Percentiles rank a stretch among this genome's conserved stretches.
phyloP scores from a whole-genome alignment of 2,797 vertebrate species.

The Platalea minor region DNA sequence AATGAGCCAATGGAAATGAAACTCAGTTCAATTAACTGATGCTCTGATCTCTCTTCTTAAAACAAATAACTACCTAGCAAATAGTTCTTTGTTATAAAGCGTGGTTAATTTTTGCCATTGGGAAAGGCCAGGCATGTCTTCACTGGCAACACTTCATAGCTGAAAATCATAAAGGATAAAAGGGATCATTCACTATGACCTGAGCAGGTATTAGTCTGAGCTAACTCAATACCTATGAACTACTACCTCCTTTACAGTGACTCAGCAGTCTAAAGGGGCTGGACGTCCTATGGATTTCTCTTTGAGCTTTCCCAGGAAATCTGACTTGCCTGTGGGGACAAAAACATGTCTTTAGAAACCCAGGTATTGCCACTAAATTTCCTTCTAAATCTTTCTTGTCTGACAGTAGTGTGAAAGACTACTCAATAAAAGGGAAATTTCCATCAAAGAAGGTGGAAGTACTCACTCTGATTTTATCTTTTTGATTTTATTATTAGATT shows the following conservation, averaged over 20 bases:
- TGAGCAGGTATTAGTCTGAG: neutral
- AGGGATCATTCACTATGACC: neutral
- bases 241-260: neutral
- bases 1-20: neutral
- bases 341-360: neutral
- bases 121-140: neutral
- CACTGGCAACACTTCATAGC: neutral
- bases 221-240: neutral
- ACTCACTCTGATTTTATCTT: neutral
- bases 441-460: neutral
- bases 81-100: neutral
- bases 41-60: neutral
- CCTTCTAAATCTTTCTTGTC: neutral
- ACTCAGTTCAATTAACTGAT: neutral
- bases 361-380: neutral
- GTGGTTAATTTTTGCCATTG: neutral
- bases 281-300: neutral
- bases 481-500: neutral
- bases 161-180: neutral
- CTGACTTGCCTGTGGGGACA: neutral
- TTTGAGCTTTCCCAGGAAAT: neutral
- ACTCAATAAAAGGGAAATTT: neutral
- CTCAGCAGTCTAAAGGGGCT: neutral
- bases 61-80: neutral
- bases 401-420: neutral